Conservation (phyloP, 2,113 vertebrate species). For the Isichthys henryi region DNA sequence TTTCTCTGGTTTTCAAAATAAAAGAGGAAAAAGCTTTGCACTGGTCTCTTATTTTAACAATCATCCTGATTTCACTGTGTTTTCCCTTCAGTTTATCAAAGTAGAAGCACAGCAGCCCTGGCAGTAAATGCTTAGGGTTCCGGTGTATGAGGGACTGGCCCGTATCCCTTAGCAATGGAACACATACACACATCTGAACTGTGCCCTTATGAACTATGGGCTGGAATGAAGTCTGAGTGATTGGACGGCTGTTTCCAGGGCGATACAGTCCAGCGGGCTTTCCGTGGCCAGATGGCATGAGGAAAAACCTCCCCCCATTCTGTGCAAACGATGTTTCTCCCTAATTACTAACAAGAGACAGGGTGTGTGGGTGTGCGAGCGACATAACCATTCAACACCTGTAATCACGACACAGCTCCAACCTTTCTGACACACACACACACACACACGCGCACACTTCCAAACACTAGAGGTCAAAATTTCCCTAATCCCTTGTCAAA, state of each 20-base stretch:
- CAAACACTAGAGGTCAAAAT: background rate
- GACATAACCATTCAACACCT: background rate
- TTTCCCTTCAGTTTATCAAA: background rate
- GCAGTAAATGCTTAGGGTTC: background rate
- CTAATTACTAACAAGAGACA: background rate
- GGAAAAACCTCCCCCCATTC: background rate
- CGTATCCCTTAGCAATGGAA: background rate
- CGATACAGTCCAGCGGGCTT: background rate
- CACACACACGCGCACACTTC: background rate
- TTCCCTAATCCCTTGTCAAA: background rate
- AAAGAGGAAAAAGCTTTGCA: background rate
- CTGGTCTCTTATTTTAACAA: too few relatives aligned
- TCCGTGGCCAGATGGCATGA: background rate
- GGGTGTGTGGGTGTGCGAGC: constrained; percentile 16
- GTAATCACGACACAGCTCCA: background rate
- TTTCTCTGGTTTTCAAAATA: background rate
- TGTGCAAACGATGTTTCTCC: background rate
- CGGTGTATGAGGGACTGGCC: background rate
- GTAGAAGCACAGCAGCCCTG: background rate
- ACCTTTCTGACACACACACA: background rate
- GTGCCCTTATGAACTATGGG: background rate
- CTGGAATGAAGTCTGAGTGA: background rate
- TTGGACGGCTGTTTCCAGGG: background rate
- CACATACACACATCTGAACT: background rate
- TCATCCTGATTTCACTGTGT: background rate